Conservation (phyloP, 2,888 invertebrate species). For the Amorpha juglandis region DNA sequence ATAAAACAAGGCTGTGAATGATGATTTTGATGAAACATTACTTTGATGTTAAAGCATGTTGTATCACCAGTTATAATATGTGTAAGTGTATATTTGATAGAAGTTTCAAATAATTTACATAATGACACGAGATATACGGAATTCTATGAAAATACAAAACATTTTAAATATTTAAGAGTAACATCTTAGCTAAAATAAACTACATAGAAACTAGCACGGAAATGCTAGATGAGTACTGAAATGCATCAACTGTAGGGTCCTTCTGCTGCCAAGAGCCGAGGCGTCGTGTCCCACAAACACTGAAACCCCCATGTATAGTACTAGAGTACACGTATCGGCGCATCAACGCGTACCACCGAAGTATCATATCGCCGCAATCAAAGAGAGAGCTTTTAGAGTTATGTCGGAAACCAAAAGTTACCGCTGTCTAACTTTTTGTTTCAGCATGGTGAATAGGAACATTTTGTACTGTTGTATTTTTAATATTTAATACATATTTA, state of each 20-base stretch:
- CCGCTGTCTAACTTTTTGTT: conserved; percentile 41
- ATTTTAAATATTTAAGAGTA: conserved; percentile 31
- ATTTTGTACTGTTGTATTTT: conserved; percentile 14
- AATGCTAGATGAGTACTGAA: conserved; percentile 52
- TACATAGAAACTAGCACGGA: conserved; percentile 38
- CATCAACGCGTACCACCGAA: conserved; percentile 32
- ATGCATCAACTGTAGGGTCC: conserved; percentile 66
- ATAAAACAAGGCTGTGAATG: too few species aligned
- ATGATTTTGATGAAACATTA: too few species aligned
- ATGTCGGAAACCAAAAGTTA: conserved; percentile 54
- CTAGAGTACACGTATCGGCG: conserved; percentile 27
- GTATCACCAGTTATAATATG: too few species aligned
- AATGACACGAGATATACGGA: too few species aligned
- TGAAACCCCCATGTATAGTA: conserved; percentile 32
- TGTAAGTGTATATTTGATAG: too few species aligned
- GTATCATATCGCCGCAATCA: conserved; percentile 65
- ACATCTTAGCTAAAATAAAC: conserved; percentile 41
- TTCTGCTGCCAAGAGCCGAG: conserved; percentile 54
- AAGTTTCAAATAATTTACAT: too few species aligned
- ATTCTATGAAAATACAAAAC: too few species aligned
- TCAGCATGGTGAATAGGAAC: conserved; percentile 32
- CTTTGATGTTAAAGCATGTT: too few species aligned
- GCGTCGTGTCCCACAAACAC: conserved; percentile 49
- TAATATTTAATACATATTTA: background rate
- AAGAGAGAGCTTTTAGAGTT: conserved; percentile 67